A percentile compares a stretch with the other conserved stretches of the same genome.
phyloP scores from a whole-genome alignment of 92 coral and sea anemone genomes.

The Siderastrea radians region DNA sequence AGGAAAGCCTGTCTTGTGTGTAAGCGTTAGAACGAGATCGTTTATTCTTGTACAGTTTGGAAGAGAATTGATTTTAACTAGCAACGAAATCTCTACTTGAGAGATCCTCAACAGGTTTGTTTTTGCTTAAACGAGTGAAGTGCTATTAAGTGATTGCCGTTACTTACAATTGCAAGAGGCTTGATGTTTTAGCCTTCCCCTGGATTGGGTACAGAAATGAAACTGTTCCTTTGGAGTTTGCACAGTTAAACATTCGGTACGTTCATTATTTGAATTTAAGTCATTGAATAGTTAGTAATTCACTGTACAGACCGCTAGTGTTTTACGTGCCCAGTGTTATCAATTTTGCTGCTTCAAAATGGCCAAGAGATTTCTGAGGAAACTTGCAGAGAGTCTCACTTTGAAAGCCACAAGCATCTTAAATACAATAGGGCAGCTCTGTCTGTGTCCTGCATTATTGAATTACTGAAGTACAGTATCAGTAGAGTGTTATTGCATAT shows the following conservation, averaged over 20 bases:
- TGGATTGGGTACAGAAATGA: constrained; percentile 17
- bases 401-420: constrained; percentile 5
- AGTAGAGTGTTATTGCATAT: too few species aligned
- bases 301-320: neutral
- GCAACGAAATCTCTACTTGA: constrained; percentile 31
- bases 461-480: too few species aligned
- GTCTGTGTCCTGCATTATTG: neutral
- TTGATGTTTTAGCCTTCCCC: constrained; percentile 4
- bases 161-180: constrained; percentile 23
- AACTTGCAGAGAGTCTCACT: constrained; percentile 11
- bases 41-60: constrained; percentile 18
- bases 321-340: neutral
- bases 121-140: constrained; percentile 23
- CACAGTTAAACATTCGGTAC: neutral
- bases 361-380: constrained; percentile 27
- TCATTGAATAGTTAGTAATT: neutral
- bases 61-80: constrained; percentile 28
- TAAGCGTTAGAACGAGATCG: constrained; percentile 11
- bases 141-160: neutral
- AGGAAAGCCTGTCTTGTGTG: constrained; percentile 8
- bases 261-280: constrained; percentile 8
- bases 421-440: constrained; percentile 6
- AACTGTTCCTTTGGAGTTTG: constrained; percentile 25
- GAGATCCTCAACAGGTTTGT: constrained; percentile 31
- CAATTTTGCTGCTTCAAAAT: constrained; percentile 16